A percentile compares a stretch with the other conserved stretches of the same genome.
Conservation (phyloP, 1,140 invertebrate genomes). For the Periplaneta americana region DNA sequence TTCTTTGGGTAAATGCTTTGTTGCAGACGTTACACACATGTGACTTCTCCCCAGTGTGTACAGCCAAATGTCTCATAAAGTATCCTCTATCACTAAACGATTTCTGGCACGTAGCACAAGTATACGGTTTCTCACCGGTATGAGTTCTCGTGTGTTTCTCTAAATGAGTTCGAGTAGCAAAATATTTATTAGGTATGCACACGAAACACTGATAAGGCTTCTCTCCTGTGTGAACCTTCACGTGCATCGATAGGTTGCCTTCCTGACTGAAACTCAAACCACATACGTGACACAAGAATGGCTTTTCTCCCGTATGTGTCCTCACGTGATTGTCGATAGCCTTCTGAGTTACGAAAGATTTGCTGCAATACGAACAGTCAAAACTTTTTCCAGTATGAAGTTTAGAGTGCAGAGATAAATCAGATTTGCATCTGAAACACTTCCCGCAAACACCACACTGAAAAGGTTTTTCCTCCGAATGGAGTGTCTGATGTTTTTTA, state of each 20-base stretch:
- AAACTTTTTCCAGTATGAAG: constrained; percentile 13
- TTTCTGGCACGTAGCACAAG: constrained; percentile 45
- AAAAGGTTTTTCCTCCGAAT: constrained; percentile 33
- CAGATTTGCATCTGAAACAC: constrained; percentile 35
- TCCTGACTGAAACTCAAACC: constrained; percentile 53
- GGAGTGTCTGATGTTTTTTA: constrained; percentile 17
- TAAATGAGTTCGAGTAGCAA: constrained; percentile 43
- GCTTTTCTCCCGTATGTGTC: constrained; percentile 37
- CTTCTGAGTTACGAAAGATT: not conserved
- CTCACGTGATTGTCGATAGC: constrained; percentile 23
- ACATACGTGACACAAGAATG: constrained; percentile 65
- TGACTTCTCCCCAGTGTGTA: constrained; percentile 49
- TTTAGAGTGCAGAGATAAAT: constrained; percentile 35
- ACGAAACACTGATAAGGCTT: constrained; percentile 40
- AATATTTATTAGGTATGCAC: constrained; percentile 39
- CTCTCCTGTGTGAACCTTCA: constrained; percentile 38
- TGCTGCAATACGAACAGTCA: constrained; percentile 22
- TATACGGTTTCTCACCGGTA: constrained; percentile 61
- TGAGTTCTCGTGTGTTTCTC: constrained; percentile 59
- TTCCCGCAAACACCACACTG: constrained; percentile 65
- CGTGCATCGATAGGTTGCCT: constrained; percentile 51
- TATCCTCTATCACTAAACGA: constrained; percentile 50
- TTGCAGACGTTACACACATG: constrained; percentile 50
- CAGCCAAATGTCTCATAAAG: constrained; percentile 46
- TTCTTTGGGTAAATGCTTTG: constrained; percentile 46